Base-by-base conservation (phyloP, 2,797 vertebrate species). In the Pseudochirops cupreus region DNA sequence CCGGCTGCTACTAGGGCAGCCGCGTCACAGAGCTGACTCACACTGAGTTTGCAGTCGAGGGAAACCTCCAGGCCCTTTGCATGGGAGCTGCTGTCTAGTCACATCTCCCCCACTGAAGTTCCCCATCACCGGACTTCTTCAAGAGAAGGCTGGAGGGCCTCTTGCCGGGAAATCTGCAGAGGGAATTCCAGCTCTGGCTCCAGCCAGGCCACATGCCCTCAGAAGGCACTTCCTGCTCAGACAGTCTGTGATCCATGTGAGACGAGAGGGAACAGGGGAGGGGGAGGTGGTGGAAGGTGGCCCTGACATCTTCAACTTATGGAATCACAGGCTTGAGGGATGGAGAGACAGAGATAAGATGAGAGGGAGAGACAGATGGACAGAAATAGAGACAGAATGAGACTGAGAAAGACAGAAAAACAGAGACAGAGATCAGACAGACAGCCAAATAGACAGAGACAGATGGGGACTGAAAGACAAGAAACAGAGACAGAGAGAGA, bases 201-300 rank as follows among this genome's bases (percentile, higher is more conserved):
- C 0, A 0, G 56, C 24, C 28, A 92, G 29, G 5, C 5, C 1
- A 24, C 57, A 87, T 28, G 46, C 5, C 58, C 87, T 14, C 10
- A 10, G 90, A 52, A 11, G 18, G 18, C 6, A 18, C n/a, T 74
- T 39, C 18, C 67, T 74, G n/a, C 87, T 24, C 10, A 12, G 90
- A 50, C 4, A 91, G 33, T 2, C n/a, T 4, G 9, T 53, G 56
- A 24, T 74, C 90, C 14, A 1, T 16, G 56, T 50, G 28, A 3
- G 5, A 46, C 12, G 1, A 18, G n/a, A n/a, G 12, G 39, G 1
- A 21, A n/a, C n/a, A 57, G 67, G 33, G 56, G 26, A 14, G 39
- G 3, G 39, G 3, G n/a, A 39, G 5, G 33, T 7, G n/a, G 39
- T 46, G 74, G 39, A 24, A n/a, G 33, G 33, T 6, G 33, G 21